Evolutionary conservation across 2,113 vertebrate genomes (phyloP), one percentile per base, ranked within the genome.

Genomic region (Melanocharis versteri): DNA sequence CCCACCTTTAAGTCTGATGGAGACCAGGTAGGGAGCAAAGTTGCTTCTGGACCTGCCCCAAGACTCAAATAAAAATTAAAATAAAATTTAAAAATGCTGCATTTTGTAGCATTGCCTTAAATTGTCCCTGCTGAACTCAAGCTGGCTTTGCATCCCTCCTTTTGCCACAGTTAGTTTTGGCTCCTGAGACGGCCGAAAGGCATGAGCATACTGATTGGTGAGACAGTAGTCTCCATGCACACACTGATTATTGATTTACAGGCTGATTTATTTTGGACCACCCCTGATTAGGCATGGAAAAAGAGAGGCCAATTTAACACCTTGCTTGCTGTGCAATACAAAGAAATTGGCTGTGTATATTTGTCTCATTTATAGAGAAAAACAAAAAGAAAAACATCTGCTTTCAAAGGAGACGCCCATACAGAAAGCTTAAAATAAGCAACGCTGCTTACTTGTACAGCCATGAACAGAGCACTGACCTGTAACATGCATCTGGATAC

Each of bases 401-500:
- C 40, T 84, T 82, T 83, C 35, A 71, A 75, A 70, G 51, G 39
- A 27, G 16, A 70, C 1, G 4, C 7, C n/a, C 50, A 77, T 6
- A 89, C 5, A 48, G 19, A 87, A 53, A 3, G 14, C 13, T 68
- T 76, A 61, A 66, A 83, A 83, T 33, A 71, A 64, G 33, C 48
- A 58, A 44, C 0, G 8, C 6, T 70, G 81, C 51, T 82, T 92
- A 93, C 53, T 93, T 3, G 13, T 65, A 76, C 16, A 95, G 64
- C 89, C 86, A 95, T 39, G 42, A 91, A 90, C 40, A 90, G 65
- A 95, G 87, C 95, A 98, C 98, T 98, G 92, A 99, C 99, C 99
- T 99, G 98, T 98, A 99, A 96, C 97, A 99, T 99, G 98, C 99
- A 99, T 98, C 99, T 98, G 97, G 99, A 99, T n/a, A 99, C 99